These are phyloP conservation scores for Eublepharis macularius DNA, from an alignment of 2,113 vertebrate genomes.

Conservation along the genomic window DNA sequence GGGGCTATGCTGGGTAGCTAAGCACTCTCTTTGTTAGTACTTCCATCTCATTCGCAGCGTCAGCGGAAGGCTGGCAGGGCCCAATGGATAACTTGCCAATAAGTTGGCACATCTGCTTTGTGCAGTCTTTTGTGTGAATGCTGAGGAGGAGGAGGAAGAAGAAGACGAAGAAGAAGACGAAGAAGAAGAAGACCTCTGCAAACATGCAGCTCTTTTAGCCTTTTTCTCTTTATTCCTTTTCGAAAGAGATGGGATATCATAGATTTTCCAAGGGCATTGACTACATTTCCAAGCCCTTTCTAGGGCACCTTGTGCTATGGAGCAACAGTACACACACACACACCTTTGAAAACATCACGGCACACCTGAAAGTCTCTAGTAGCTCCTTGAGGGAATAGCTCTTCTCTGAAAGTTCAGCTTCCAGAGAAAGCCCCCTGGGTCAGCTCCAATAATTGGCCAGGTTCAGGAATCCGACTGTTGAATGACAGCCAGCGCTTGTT, in stretches of 20 bases:
- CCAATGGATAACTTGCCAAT: neutral
- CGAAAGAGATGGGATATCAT: accelerated
- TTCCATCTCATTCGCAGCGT: neutral
- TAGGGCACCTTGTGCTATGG: accelerated
- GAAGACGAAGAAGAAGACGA: no score
- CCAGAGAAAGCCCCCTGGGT: accelerated
- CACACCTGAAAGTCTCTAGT: no score
- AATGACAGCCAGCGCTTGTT: accelerated
- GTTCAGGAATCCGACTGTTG: neutral
- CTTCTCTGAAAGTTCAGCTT: accelerated
- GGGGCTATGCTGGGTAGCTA: neutral
- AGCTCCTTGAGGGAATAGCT: no score
- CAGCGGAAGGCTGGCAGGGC: neutral
- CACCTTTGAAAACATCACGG: accelerated
- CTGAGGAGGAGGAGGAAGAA: neutral
- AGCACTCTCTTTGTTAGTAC: no score
- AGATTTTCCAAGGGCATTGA: accelerated
- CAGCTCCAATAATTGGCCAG: accelerated
- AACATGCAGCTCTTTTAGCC: neutral
- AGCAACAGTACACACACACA: neutral
- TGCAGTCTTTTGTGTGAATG: neutral
- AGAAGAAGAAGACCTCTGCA: no score
- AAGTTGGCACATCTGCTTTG: neutral
- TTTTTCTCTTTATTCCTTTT: neutral
- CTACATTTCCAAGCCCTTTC: accelerated